phyloP scores from a whole-genome alignment of 2,888 invertebrate species.

The Folsomia candida region DNA sequence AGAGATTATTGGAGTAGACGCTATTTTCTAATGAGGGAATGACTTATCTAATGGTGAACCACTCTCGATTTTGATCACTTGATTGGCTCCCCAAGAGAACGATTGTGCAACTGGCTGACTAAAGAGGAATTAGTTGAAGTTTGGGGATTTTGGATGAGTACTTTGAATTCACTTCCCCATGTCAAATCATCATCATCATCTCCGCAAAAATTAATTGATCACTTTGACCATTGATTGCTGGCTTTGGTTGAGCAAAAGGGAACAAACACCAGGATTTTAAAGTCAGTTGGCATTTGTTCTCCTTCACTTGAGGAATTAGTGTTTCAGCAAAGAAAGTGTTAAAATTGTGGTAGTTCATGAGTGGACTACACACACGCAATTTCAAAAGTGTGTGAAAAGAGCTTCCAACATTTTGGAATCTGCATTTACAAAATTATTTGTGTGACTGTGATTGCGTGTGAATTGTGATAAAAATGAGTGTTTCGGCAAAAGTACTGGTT shows the following conservation, averaged over 20 bases:
- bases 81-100: neutral
- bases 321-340: neutral
- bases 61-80: neutral
- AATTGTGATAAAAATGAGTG: neutral
- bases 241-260: neutral
- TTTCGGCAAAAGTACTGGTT: neutral
- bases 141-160: neutral
- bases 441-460: neutral
- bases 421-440: neutral
- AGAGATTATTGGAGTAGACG: neutral
- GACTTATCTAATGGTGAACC: neutral
- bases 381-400: neutral
- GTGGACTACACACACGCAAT: neutral
- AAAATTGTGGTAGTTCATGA: neutral
- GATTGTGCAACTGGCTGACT: neutral
- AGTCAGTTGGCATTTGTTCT: neutral
- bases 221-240: neutral
- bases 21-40: neutral
- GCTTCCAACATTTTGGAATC: neutral
- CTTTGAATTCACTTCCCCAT: neutral
- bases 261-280: neutral
- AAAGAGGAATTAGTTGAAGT: neutral
- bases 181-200: neutral
- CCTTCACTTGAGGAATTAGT: neutral
- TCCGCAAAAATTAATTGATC: neutral